Conservation (phyloP, 2,113 vertebrate species). For the Hassar affinis region DNA sequence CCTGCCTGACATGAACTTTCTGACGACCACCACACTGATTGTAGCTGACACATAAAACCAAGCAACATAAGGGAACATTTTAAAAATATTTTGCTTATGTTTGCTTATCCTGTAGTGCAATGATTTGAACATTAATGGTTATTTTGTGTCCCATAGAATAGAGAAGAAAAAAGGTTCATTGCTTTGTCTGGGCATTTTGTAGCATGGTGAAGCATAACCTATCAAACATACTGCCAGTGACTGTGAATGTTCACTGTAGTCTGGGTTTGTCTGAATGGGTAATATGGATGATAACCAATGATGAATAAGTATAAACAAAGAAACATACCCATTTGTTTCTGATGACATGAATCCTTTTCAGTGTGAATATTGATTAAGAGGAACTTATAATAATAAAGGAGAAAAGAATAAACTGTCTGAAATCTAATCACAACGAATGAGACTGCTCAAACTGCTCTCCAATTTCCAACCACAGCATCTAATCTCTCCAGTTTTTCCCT, state of each 20-base stretch:
- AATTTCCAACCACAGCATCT: slow-evolving; percentile 55
- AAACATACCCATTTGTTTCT: not conserved
- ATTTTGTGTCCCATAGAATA: not conserved
- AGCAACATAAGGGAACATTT: slow-evolving; percentile 57
- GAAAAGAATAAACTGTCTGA: not conserved
- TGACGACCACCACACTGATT: slow-evolving; percentile 44
- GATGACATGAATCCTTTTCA: not conserved
- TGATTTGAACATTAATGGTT: slow-evolving; percentile 29
- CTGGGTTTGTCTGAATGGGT: not conserved
- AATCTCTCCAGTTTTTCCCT: slow-evolving; percentile 64
- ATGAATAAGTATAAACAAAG: not conserved
- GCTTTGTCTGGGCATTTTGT: not conserved
- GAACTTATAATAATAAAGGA: not conserved
- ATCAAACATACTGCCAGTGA: not conserved
- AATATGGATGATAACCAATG: not conserved
- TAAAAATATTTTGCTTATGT: slow-evolving; percentile 35
- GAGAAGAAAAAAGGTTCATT: not conserved
- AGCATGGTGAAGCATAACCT: not conserved
- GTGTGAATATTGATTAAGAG: not conserved
- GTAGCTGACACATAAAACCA: slow-evolving; percentile 54
- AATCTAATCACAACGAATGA: slow-evolving; percentile 9
- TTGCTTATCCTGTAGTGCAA: slow-evolving; percentile 44
- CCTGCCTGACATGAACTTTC: slow-evolving; percentile 58
- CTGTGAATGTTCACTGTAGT: not conserved
- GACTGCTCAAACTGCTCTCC: slow-evolving; percentile 24